Evolutionary conservation across 2,113 vertebrate species (phyloP).

Genomic region (Piliocolobus tephrosceles): DNA sequence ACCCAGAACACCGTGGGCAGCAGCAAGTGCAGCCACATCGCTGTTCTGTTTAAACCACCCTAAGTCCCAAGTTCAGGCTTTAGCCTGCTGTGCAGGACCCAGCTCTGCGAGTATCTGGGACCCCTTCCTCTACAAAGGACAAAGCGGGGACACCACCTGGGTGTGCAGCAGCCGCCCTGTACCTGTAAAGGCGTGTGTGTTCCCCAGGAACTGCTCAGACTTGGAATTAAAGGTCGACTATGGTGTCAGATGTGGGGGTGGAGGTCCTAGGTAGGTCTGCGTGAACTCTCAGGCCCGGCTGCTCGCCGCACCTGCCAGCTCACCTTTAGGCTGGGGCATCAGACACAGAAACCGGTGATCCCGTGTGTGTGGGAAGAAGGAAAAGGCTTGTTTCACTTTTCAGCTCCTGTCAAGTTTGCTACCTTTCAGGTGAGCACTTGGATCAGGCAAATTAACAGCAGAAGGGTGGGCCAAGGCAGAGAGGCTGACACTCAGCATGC

Average conservation of each 20-base stretch:
- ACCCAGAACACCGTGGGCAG: neutral
- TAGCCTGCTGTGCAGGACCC: neutral
- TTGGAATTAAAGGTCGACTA: too few relatives aligned
- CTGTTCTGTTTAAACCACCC: neutral
- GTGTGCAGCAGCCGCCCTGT: too few relatives aligned
- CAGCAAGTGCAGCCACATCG: neutral
- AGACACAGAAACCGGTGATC: neutral
- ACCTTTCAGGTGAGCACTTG: neutral
- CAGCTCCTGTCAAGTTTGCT: neutral
- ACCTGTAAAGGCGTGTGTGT: too few relatives aligned
- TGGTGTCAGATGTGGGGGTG: too few relatives aligned
- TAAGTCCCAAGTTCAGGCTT: neutral
- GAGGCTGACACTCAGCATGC: rapidly evolving
- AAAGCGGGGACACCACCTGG: too few relatives aligned
- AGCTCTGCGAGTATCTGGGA: neutral
- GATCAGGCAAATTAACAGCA: too few relatives aligned
- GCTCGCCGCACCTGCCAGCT: neutral
- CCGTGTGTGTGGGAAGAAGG: neutral
- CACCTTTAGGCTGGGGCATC: rapidly evolving
- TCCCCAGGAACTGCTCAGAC: too few relatives aligned
- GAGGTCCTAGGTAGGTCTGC: rapidly evolving
- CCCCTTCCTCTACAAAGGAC: neutral
- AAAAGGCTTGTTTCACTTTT: too few relatives aligned
- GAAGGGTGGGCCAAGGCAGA: rapidly evolving
- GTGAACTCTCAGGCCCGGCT: too few relatives aligned